Evolutionary conservation across 2,797 vertebrate species (phyloP), one percentile per base, ranked within the genome.

Genomic region (Phyllotis vaccarum): DNA sequence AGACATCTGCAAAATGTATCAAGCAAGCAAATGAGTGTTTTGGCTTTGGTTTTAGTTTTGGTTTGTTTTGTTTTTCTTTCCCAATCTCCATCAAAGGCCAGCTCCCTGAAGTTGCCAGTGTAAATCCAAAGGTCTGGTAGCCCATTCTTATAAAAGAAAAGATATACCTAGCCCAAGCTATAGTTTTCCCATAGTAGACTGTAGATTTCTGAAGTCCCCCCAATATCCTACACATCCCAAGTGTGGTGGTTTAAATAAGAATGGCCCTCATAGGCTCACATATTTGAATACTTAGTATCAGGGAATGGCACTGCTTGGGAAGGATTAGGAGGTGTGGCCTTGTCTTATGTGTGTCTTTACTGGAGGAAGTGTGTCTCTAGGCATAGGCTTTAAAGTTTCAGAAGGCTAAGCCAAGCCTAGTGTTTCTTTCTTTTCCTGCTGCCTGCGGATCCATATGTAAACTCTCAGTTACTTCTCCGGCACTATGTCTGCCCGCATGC

Each of bases 1-100:
- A 24, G 27, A 79, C 24, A 70, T 3, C 49, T 22, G 46, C 19
- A 64, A 81, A 40, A 54, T 87, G 66, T 46, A 88, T 79, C 89
- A 93, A 89, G 13, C 89, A 93, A 89, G 13, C 43, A 78, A 94
- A 88, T 66, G 40, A 56, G 17, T 90, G 49, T 46, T 85, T 79
- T 11, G 43, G 31, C 14, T 56, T 62, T 24, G 9, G 6, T 62
- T 2, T 62, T 8, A n/a, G n/a, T n/a, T n/a, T n/a, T n/a, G n/a
- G n/a, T n/a, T 54, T 54, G 17, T 24, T 62, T 24, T 27, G 6
- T 62, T 2, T 62, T 8, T 62, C 5, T 83, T 93, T 68, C 17
- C n/a, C 14, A 16, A 16, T 68, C 17, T 74, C 75, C 37, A 34
- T 3, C 34, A 3, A 21, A 60, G 58, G 60, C 14, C 56, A 76